Evolutionary conservation across 2,797 vertebrate genomes (phyloP), one percentile per base, ranked within the genome.

Genomic region (Macropodus opercularis): DNA sequence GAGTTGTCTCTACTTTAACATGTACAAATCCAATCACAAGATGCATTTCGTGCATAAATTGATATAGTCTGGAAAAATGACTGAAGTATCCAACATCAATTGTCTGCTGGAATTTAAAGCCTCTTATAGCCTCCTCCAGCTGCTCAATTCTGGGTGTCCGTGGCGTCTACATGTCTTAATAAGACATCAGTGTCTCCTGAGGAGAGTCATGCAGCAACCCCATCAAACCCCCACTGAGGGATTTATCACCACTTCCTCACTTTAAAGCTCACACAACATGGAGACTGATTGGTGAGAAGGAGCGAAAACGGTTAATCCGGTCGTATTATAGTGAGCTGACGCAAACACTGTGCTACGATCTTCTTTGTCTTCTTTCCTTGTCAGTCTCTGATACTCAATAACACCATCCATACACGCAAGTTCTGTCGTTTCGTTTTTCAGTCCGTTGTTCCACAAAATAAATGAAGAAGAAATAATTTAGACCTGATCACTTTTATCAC

Each of bases 201-300:
- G 50, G 67, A 73, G 56, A 77, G 76, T 83, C n/a, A 27, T 61
- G 40, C 80, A 82, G 79, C 73, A 63, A 69, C 72, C 68, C 60
- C 66, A 62, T 75, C 80, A 69, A 63, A 59, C 54, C 61, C 82
- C 79, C 56, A 62, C 63, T 8, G 75, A 36, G 77, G 47, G 66
- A 82, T 75, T 82, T 79, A 76, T 58, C 60, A 31, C 27, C 59
- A 48, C 69, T 71, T 55, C 49, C 40, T 62, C 77, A 27, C 54
- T 39, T 54, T 61, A 71, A 71, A 73, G 62, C 64, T 48, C 50
- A 47, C 10, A 58, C 19, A 65, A 72, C 38, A 66, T 21, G 7
- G 35, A 73, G 59, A 62, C 40, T 49, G 64, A 53, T 64, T 50
- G n/a, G 29, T 43, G 48, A 57, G 53, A 47, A 43, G 54, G 46